A percentile compares a stretch with the other conserved stretches of the same genome.
phyloP scores from a whole-genome alignment of 2,888 invertebrate genomes.

The Capitulum mitella region DNA sequence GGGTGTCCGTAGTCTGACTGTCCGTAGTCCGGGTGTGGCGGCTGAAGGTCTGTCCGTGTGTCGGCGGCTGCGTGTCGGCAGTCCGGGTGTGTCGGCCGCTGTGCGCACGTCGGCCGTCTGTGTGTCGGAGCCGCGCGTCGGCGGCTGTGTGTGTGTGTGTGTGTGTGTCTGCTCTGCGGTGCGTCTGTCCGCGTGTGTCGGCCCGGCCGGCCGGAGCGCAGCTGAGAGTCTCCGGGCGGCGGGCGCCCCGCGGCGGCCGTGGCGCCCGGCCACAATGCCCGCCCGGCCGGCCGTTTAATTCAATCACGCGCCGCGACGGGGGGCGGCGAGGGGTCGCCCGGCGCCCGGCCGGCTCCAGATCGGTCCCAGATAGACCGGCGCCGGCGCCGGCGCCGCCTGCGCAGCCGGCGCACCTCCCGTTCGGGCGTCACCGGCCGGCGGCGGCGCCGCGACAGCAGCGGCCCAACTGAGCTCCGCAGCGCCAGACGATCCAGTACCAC shows the following conservation, averaged over 20 bases:
- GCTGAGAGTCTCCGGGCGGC: neutral
- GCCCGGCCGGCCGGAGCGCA: neutral
- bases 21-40: no score
- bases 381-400: no score
- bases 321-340: neutral
- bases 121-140: neutral
- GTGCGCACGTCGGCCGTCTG: no score
- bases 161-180: neutral
- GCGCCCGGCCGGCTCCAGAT: neutral
- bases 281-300: conserved; percentile 1
- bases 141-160: neutral
- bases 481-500: no score
- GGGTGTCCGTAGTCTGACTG: no score
- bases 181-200: neutral
- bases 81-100: no score
- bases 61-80: no score
- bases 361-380: neutral
- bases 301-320: neutral
- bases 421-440: no score
- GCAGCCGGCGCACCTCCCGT: no score
- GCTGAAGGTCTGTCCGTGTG: no score
- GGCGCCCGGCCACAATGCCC: neutral
- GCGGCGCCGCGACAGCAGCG: no score
- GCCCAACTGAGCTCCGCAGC: no score
- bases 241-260: neutral